Conservation (phyloP, 2,113 vertebrate species). For the Hiodon tergisus region DNA sequence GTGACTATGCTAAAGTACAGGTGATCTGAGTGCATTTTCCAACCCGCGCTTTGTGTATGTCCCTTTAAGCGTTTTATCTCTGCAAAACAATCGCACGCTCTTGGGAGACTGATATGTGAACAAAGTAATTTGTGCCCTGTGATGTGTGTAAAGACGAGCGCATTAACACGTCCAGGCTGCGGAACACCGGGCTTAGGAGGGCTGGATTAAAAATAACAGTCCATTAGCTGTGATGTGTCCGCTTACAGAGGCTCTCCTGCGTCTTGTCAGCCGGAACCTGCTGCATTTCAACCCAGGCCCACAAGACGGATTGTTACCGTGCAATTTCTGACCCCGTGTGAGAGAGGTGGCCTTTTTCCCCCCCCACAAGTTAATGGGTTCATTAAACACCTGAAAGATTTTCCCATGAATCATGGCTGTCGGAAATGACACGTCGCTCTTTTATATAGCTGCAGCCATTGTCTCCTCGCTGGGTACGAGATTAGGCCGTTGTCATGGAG, state of each 20-base stretch:
- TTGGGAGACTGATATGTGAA: too few relatives aligned
- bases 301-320: neutral
- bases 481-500: neutral
- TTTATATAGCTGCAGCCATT: neutral
- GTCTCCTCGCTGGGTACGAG: neutral
- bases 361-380: neutral
- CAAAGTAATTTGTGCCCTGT: too few relatives aligned
- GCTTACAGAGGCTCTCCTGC: neutral
- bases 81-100: too few relatives aligned
- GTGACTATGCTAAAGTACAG: too few relatives aligned
- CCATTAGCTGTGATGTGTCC: neutral
- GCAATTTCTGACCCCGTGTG: neutral
- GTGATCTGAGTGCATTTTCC: too few relatives aligned
- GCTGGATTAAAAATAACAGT: too few relatives aligned
- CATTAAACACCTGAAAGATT: slow-evolving; percentile 2
- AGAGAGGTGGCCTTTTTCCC: neutral
- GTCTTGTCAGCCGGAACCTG: neutral
- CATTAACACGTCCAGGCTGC: too few relatives aligned
- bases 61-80: too few relatives aligned
- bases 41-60: too few relatives aligned
- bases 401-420: neutral
- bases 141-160: too few relatives aligned
- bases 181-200: neutral
- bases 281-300: neutral
- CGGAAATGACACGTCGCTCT: neutral